A percentile compares a stretch with the other conserved stretches of the same genome.
phyloP scores from a whole-genome alignment of 2,113 vertebrate species.

The Zeus faber region DNA sequence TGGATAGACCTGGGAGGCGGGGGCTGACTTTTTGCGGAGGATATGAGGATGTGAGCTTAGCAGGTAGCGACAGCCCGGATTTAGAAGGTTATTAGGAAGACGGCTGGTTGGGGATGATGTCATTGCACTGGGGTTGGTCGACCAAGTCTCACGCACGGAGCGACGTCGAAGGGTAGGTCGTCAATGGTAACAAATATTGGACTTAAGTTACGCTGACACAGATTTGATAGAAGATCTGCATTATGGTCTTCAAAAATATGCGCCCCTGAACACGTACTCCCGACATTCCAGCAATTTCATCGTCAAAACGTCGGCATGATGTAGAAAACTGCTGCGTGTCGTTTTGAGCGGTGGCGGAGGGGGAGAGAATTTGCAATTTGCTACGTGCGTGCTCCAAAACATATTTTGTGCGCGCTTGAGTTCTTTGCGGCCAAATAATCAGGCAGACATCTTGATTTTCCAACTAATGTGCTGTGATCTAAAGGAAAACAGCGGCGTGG shows the following conservation, averaged over 20 bases:
- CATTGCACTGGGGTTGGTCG: conserved; percentile 12
- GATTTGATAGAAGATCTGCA: conserved; percentile 7
- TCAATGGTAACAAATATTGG: conserved; percentile 32
- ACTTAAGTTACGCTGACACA: conserved; percentile 9
- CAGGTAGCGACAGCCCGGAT: conserved; percentile 12
- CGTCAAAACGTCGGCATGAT: conserved; percentile 30
- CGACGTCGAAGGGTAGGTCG: too few species aligned
- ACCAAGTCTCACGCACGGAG: conserved; percentile 31
- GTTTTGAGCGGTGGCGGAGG: conserved; percentile 29
- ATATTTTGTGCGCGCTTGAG: conserved; percentile 38
- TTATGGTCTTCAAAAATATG: conserved; percentile 13
- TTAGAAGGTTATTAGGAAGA: conserved; percentile 18
- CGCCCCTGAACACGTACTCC: conserved; percentile 16
- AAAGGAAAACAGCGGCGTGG: conserved; percentile 43
- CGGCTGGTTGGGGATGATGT: conserved; percentile 27
- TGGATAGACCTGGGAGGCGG: conserved; percentile 18
- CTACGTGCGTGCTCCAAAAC: conserved; percentile 41
- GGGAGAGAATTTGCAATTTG: conserved; percentile 47
- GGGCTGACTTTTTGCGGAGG: conserved; percentile 17
- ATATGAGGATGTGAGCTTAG: conserved; percentile 18
- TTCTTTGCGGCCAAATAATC: conserved; percentile 58
- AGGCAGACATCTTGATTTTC: conserved; percentile 59
- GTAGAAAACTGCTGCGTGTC: conserved; percentile 32
- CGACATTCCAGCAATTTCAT: conserved; percentile 16
- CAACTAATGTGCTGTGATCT: conserved; percentile 51